Evolutionary conservation across 2,797 vertebrate genomes (phyloP), one percentile per base, ranked within the genome.

Genomic region (Bryconaethiops microstoma): DNA sequence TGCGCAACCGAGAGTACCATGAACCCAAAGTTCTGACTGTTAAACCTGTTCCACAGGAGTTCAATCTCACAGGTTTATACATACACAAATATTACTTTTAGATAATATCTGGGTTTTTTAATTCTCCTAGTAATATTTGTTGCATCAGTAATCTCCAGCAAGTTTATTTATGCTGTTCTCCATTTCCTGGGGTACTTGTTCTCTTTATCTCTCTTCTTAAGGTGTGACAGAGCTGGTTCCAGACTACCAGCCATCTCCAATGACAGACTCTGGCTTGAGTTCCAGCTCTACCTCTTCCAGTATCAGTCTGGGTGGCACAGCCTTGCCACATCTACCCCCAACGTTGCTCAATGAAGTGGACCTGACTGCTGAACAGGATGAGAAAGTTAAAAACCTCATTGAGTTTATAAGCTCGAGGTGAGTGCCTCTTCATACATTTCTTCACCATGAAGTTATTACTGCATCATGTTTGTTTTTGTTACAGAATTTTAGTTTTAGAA

Each of bases 321-420:
- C 93, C 87, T 86, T 95, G 74, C 91, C 95, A 72, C 96, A 95
- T 91, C 92, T 98, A 80, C 90, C 94, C 76, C 93, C 96, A 84
- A 88, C 88, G 0, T 93, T 98, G 73, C 95, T 99, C 87, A 95
- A 90, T 3, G 97, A 99, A 91, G 96, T 96, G 35, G 96, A 98
- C 82, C 93, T 94, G 88, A 93, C 95, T n/a, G 94, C 92, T 79
- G 97, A 99, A 84, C 97, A 98, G 87, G 96, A 98, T 50, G 95
- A 97, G 90, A 98, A 98, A 92, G 95, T 97, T 87, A 98, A 97
- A 94, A 94, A 95, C 80, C 98, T 99, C 84, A 97, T 99, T 72
- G 97, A 99, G 87, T 99, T 99, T 89, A 96, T 99, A 90, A 99
- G 97, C 85, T 98, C 98, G 86, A 98, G 98, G 98, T 99, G 92